A percentile compares a stretch with the other conserved stretches of the same genome.
Evolutionary conservation across 2,888 invertebrate species (phyloP).

Genomic region (Eustalomyia histrio): DNA sequence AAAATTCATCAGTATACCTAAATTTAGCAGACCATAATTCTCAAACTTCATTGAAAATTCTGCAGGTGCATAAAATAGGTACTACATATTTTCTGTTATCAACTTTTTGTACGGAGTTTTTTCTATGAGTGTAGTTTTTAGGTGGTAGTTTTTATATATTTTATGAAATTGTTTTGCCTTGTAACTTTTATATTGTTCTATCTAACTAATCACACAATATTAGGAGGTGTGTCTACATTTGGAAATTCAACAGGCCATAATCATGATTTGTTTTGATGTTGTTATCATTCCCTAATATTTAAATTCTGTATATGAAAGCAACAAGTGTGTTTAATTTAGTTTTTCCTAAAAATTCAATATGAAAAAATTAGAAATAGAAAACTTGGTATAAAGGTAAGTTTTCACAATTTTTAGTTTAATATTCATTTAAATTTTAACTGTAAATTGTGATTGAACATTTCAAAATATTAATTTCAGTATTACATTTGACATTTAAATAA

Average conservation of each 20-base stretch:
- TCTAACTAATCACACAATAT: conserved; percentile 21
- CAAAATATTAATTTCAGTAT: too few relatives aligned
- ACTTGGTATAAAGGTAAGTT: not conserved
- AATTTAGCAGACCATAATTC: too few relatives aligned
- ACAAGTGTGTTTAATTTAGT: conserved; percentile 16
- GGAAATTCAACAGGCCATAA: conserved; percentile 32
- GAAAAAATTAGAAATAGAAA: not conserved
- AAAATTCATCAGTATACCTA: too few relatives aligned
- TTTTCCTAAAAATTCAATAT: not conserved
- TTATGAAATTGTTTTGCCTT: conserved; percentile 30
- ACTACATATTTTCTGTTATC: too few relatives aligned
- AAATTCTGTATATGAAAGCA: not conserved
- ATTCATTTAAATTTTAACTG: too few relatives aligned
- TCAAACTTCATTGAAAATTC: too few relatives aligned
- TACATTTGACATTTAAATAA: too few relatives aligned
- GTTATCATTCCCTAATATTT: conserved; percentile 12
- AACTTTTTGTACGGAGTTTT: too few relatives aligned
- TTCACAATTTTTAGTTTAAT: not conserved
- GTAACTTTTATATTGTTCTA: conserved; percentile 9
- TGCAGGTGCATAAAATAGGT: too few relatives aligned
- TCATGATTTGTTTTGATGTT: conserved; percentile 18
- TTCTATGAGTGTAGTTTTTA: not conserved
- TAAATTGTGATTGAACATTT: too few relatives aligned
- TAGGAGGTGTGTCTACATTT: conserved; percentile 52
- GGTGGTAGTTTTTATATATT: not conserved